Base-by-base conservation (phyloP, 2,797 vertebrate genomes). In the Microchirus variegatus region DNA sequence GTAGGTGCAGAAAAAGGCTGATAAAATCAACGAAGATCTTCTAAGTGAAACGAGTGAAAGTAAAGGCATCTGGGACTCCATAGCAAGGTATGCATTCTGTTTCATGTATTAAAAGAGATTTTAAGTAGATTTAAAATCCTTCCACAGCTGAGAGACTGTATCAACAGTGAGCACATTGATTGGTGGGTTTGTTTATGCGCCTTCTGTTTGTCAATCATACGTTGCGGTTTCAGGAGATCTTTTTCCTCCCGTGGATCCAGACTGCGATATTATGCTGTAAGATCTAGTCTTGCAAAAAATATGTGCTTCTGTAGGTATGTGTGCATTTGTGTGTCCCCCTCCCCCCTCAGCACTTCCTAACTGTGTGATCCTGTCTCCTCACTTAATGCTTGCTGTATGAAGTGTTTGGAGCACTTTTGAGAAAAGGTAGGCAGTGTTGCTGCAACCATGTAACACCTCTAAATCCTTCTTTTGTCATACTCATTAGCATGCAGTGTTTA, bases 1-100 rank as follows among this genome's bases (percentile, higher is more conserved):
- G 6, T 73, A 99, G 98, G 96, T 99, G 17, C 94, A 96, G 84
- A 99, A 97, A 87, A 96, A 94, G 58, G 74, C 94, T 5, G 94
- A 94, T 57, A 96, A 94, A 93, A 84, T 95, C 43, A 91, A 92
- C 50, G 95, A 98, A 87, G 95, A 97, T 80, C 92, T 97, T 67
- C 92, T 98, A 73, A 93, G 84, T 66, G 95, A 96, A 72, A 87
- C 77, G 43, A 73, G 75, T 45, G 91, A 92, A 77, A 91, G 73
- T 85, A 93, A 91, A 85, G 94, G 93, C 68, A 79, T 95, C 56
- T 91, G 80, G 93, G 93, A 95, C 75, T 96, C 95, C 41, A 83
- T 95, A 88, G 85, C 93, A 85, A 98, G 96, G 97, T 98, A 87
- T 53, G 72, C 55, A 47, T 45, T 46, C 12, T 49, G 0, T 35